phyloP scores from a whole-genome alignment of 2,888 invertebrate genomes.

The Pristionchus entomophagus region DNA sequence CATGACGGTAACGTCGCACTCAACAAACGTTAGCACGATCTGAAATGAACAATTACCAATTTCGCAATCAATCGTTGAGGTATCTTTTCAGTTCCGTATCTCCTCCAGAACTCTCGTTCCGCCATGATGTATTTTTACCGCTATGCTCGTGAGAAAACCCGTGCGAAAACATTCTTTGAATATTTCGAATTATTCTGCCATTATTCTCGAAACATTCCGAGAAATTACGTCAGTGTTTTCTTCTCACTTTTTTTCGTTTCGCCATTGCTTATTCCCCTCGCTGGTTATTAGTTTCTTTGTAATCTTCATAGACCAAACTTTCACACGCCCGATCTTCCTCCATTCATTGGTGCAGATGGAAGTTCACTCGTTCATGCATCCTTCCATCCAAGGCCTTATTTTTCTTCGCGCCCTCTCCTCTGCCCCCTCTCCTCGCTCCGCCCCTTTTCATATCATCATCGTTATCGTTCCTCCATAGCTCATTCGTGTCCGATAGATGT shows the following conservation, averaged over 20 bases:
- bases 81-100: not conserved
- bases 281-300: not conserved
- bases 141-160: too few relatives aligned
- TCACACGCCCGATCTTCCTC: not conserved
- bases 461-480: not conserved
- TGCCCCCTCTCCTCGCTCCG: not conserved
- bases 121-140: not conserved
- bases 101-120: not conserved
- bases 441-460: constrained; percentile 1
- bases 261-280: not conserved
- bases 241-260: too few relatives aligned
- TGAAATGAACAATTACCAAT: not conserved
- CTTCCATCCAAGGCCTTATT: not conserved
- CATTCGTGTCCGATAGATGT: not conserved
- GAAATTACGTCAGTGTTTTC: not conserved
- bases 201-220: not conserved
- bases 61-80: not conserved
- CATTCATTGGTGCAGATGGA: not conserved
- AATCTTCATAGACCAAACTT: not conserved
- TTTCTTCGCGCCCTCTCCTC: not conserved
- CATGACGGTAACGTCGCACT: not conserved
- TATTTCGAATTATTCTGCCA: too few relatives aligned
- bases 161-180: not conserved
- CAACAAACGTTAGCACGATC: not conserved
- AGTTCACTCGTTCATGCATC: not conserved